Evolutionary conservation across 2,113 vertebrate genomes (phyloP), one percentile per base, ranked within the genome.

Genomic region (Hippopotamus amphibius): DNA sequence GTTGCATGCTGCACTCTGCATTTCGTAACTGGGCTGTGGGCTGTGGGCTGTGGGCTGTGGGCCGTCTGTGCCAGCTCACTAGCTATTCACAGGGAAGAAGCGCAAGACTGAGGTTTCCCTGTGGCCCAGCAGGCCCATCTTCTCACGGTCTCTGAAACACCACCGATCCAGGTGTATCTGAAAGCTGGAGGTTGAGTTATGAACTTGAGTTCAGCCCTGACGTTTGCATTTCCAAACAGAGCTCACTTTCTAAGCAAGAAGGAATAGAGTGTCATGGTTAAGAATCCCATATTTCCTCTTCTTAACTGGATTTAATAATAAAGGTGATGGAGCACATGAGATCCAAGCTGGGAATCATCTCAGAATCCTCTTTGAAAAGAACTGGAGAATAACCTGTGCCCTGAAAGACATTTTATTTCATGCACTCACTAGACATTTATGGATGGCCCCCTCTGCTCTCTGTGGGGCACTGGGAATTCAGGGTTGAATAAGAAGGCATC

Each of bases 141-240:
- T 65, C 81, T 59, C 17, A 5, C 4, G 24, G 57, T 50, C n/a
- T 55, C 1, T 53, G 53, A 12, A 69, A 48, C 7, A 28, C 22
- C 19, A 28, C 48, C 0, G 0, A 21, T 57, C 14, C 3, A 5
- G 55, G 14, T 43, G 13, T 57, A 61, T 26, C 19, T 48, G 30
- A 88, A 80, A 68, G 46, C 10, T 33, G 26, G 83, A 81, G 41
- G 13, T 9, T 72, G 55, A 30, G 33, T 43, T 71, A 24, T 8
- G 41, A 59, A 68, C 43, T n/a, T 66, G 79, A 55, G 41, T 46
- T 59, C 14, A 55, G 48, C 57, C 50, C 7, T 28, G 41, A 77
- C 41, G 61, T 76, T 72, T 92, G 65, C 22, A 16, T 74, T 63
- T 72, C 48, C 28, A 68, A 48, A 71, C 6, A 22, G 65, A 17